Percentiles rank a stretch among this genome's conserved stretches.
Evolutionary conservation across 35 echinoderm and acorn worm species (phyloP).

Genomic region (Lytechinus variegatus): DNA sequence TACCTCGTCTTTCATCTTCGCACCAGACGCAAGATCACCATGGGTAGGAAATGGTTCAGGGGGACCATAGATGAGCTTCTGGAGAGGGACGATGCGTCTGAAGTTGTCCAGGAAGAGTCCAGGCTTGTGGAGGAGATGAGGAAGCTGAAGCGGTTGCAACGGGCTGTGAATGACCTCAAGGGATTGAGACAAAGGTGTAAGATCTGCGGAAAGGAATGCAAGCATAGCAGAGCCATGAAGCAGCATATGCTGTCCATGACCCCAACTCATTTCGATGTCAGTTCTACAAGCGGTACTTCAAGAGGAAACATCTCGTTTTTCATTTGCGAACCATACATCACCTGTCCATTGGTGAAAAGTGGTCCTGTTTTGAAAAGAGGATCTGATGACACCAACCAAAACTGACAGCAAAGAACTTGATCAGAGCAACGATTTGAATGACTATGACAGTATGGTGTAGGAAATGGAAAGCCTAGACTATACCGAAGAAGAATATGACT

Average conservation of each 20-base stretch:
- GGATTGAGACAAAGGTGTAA: background rate
- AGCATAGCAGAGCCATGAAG: background rate
- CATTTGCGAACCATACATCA: background rate
- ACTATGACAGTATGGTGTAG: background rate
- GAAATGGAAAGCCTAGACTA: too few relatives aligned
- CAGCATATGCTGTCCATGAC: constrained; percentile 31
- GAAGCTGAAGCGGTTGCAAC: constrained; percentile 7
- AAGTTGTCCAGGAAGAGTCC: background rate
- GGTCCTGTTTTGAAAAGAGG: background rate
- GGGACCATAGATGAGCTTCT: background rate
- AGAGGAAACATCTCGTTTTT: background rate
- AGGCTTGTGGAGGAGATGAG: background rate
- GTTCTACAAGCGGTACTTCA: constrained; percentile 21
- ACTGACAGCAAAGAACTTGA: background rate
- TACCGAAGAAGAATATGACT: too few relatives aligned
- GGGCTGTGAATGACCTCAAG: background rate
- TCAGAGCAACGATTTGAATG: background rate
- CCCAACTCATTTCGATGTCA: background rate
- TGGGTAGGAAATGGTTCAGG: background rate
- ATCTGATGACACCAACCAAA: constrained; percentile 11
- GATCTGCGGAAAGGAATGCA: background rate
- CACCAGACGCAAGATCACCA: background rate
- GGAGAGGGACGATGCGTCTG: background rate
- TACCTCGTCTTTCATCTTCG: background rate
- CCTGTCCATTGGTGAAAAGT: background rate